Percentiles rank a stretch among this genome's conserved stretches.
Evolutionary conservation across 2,113 vertebrate species (phyloP).

Genomic region (Bubo bubo): DNA sequence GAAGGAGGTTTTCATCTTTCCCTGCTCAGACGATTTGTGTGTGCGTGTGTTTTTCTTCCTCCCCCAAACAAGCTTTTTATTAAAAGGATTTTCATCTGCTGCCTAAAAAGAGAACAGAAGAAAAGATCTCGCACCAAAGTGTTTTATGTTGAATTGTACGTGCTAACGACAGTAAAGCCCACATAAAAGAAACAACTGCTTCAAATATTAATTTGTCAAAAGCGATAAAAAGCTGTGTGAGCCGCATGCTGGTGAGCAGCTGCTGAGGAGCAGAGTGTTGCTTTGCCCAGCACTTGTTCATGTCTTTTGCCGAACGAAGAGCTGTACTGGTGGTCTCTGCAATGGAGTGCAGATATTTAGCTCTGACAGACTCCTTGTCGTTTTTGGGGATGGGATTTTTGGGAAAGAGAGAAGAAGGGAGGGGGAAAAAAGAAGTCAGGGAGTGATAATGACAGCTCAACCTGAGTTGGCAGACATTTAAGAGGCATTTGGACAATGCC

Average conservation of each 20-base stretch:
- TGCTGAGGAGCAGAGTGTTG: background rate
- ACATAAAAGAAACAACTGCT: conserved; percentile 58
- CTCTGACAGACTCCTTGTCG: background rate
- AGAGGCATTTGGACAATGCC: background rate
- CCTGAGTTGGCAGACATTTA: background rate
- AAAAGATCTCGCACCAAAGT: background rate
- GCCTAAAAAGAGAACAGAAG: conserved; percentile 48
- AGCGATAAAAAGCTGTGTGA: background rate
- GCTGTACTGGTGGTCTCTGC: background rate
- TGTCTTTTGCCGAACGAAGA: accelerated
- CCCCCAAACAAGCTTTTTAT: conserved; percentile 54
- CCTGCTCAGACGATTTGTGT: conserved; percentile 12
- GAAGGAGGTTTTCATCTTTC: conserved; percentile 68
- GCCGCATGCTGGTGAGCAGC: background rate
- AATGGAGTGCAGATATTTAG: background rate
- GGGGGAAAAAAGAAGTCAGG: background rate
- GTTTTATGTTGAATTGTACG: conserved; percentile 37
- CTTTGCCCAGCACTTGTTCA: background rate
- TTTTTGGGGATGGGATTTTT: background rate
- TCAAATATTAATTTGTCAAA: conserved; percentile 46
- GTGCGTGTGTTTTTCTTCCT: conserved; percentile 42
- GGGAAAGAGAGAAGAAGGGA: background rate
- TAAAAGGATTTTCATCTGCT: conserved; percentile 55
- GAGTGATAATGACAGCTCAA: background rate
- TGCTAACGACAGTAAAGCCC: conserved; percentile 59